phyloP scores from a whole-genome alignment of 2,888 invertebrate genomes.

The Andrena flavipes region DNA sequence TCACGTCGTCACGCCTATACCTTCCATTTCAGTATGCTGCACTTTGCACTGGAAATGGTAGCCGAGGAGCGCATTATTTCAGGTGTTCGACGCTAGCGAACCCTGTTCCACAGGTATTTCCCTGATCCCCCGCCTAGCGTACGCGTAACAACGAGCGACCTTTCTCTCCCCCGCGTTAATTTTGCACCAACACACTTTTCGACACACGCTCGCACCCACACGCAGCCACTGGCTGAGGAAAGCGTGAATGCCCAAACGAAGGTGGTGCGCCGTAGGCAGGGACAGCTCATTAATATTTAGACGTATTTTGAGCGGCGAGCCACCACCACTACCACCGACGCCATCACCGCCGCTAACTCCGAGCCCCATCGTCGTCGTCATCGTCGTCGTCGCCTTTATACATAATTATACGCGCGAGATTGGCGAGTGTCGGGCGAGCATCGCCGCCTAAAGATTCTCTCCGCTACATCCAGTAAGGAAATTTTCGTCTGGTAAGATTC shows the following conservation, averaged over 20 bases:
- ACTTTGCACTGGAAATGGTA: neutral
- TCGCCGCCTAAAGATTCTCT: slow-evolving; percentile 58
- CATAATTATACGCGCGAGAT: slow-evolving; percentile 83
- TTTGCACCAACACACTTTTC: slow-evolving; percentile 61
- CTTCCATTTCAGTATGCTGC: no score
- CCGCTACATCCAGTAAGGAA: slow-evolving; percentile 34
- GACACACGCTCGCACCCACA: slow-evolving; percentile 41
- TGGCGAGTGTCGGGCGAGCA: slow-evolving; percentile 73
- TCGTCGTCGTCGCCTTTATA: slow-evolving; percentile 80
- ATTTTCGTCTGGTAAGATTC: slow-evolving; percentile 52
- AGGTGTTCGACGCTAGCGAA: slow-evolving; percentile 7
- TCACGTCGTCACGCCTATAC: neutral
- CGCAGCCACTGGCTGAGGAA: slow-evolving; percentile 61
- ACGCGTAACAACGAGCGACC: slow-evolving; percentile 30
- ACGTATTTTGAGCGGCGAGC: slow-evolving; percentile 82
- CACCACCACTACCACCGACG: slow-evolving; percentile 70
- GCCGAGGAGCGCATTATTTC: neutral
- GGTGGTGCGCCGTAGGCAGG: slow-evolving; percentile 81
- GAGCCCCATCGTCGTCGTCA: slow-evolving; percentile 67
- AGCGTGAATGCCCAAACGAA: slow-evolving; percentile 72
- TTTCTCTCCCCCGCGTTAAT: slow-evolving; percentile 49
- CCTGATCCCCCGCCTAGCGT: slow-evolving; percentile 3
- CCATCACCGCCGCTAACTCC: slow-evolving; percentile 61
- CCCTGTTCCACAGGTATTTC: slow-evolving; percentile 24
- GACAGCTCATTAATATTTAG: slow-evolving; percentile 85